Evolutionary conservation across 2,888 invertebrate genomes (phyloP).

Genomic region (Salticus scenicus): DNA sequence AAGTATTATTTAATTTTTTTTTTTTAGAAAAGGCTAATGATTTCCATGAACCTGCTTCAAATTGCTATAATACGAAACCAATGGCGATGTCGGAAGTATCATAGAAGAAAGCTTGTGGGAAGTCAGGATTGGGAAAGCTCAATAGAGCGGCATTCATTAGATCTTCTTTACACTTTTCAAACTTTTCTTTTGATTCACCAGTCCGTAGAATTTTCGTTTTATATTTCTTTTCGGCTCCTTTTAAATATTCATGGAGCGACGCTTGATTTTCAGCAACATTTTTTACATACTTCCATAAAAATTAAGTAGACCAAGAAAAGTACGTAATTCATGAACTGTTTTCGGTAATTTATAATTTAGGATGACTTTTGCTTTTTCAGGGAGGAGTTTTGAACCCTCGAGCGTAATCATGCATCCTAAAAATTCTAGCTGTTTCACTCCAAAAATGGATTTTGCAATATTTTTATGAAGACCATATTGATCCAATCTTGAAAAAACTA

Average conservation of each 20-base stretch:
- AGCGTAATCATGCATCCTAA: constrained; percentile 19
- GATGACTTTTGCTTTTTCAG: constrained; percentile 26
- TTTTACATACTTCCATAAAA: constrained; percentile 50
- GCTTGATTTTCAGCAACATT: background rate
- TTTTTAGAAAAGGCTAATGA: constrained; percentile 29
- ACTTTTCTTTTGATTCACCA: constrained; percentile 2
- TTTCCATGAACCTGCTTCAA: constrained; percentile 59
- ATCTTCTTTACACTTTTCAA: constrained; percentile 28
- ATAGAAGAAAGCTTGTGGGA: background rate
- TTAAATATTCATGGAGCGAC: background rate
- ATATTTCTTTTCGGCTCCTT: background rate
- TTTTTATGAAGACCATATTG: background rate
- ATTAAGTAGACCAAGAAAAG: constrained; percentile 58
- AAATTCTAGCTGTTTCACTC: constrained; percentile 4
- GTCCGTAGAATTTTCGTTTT: constrained; percentile 25
- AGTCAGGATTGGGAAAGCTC: constrained; percentile 30
- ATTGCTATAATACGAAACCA: constrained; percentile 73
- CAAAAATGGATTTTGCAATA: background rate
- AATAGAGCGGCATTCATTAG: constrained; percentile 31
- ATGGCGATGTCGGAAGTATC: constrained; percentile 63
- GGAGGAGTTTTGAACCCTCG: constrained; percentile 2
- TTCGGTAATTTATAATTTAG: constrained; percentile 36
- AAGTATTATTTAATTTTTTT: background rate
- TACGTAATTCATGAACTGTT: constrained; percentile 19
- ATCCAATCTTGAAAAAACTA: background rate